These are phyloP conservation scores for Tachycineta bicolor DNA, from an alignment of 2,113 vertebrate species.

Conservation along the genomic window DNA sequence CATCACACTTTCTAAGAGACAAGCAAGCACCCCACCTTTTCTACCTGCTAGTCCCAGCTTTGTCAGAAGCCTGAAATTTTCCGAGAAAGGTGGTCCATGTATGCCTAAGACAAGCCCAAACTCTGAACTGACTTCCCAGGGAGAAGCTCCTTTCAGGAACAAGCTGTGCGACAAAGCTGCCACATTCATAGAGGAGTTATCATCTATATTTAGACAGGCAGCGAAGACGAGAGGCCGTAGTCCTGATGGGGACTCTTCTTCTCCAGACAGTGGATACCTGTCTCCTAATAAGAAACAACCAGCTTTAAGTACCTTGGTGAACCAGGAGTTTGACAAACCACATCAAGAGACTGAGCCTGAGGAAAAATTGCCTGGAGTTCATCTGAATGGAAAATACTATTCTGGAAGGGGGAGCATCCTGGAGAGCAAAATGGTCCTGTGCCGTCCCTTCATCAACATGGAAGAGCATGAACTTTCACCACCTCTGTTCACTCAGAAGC, in stretches of 20 bases:
- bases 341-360: slow-evolving; percentile 40
- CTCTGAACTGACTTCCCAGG: slow-evolving; percentile 36
- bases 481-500: slow-evolving; percentile 90
- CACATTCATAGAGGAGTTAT: slow-evolving; percentile 93
- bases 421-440: neutral
- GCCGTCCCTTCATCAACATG: neutral
- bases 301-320: slow-evolving; percentile 17
- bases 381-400: neutral
- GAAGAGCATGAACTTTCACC: slow-evolving; percentile 57
- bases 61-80: slow-evolving; percentile 67
- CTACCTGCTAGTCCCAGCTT: slow-evolving; percentile 71
- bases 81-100: slow-evolving; percentile 16
- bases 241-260: slow-evolving; percentile 89
- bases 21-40: slow-evolving; percentile 45
- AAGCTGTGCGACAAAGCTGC: slow-evolving; percentile 89
- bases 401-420: neutral
- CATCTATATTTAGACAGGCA: slow-evolving; percentile 91
- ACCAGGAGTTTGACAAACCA: slow-evolving; percentile 52
- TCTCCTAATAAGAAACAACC: slow-evolving; percentile 83
- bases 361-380: neutral
- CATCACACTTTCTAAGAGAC: slow-evolving; percentile 42
- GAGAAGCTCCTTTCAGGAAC: slow-evolving; percentile 74
- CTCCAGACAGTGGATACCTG: slow-evolving; percentile 94
- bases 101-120: neutral
- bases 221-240: slow-evolving; percentile 77